Conservation (phyloP, 2,888 invertebrate species). For the Neoaliturus tenellus region DNA sequence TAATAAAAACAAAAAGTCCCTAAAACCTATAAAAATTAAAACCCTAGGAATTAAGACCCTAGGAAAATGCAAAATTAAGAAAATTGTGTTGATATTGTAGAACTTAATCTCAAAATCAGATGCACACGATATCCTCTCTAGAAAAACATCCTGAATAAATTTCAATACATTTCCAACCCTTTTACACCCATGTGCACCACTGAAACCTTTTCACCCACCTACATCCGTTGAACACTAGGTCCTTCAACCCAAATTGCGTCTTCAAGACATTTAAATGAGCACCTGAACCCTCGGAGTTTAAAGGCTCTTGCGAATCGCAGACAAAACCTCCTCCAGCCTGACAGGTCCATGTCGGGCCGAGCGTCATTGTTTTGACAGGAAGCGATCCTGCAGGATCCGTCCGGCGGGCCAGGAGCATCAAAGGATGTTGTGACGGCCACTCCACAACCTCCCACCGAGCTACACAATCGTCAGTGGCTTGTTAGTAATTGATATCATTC, state of each 20-base stretch:
- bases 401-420: slow-evolving; percentile 10
- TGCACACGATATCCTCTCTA: too few species aligned
- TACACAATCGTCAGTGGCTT: slow-evolving; percentile 20
- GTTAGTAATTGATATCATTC: slow-evolving; percentile 49
- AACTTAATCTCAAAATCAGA: too few species aligned
- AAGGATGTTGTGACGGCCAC: slow-evolving; percentile 41
- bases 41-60: too few species aligned
- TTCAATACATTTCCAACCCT: too few species aligned
- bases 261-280: not conserved
- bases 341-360: not conserved
- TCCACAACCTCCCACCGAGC: slow-evolving; percentile 44
- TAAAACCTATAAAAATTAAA: too few species aligned
- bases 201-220: not conserved
- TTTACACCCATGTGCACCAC: not conserved
- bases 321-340: not conserved
- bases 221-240: not conserved
- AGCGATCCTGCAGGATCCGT: slow-evolving; percentile 34
- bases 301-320: not conserved
- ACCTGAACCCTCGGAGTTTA: slow-evolving; percentile 4
- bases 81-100: too few species aligned
- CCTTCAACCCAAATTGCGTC: not conserved
- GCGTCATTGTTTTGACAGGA: slow-evolving; percentile 51
- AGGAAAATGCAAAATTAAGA: too few species aligned
- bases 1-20: too few species aligned
- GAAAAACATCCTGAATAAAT: too few species aligned